These are phyloP conservation scores for Strix occidentalis DNA, from an alignment of 2,797 vertebrate genomes.

Conservation along the genomic window DNA sequence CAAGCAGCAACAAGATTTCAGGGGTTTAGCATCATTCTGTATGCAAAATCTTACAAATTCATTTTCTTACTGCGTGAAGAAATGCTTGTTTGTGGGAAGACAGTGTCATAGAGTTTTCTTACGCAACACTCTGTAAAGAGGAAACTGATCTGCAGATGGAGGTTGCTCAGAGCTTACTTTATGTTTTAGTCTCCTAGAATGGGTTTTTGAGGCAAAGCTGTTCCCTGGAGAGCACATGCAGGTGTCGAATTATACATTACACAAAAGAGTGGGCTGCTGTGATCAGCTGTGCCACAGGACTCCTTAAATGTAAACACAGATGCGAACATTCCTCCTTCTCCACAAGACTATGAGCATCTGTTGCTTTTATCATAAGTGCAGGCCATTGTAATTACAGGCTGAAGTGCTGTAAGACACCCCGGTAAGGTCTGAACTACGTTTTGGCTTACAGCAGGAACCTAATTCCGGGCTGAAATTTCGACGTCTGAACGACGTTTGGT, in stretches of 20 bases:
- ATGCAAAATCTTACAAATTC: accelerated
- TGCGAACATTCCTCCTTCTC: not conserved
- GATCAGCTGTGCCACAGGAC: too few relatives aligned
- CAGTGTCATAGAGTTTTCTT: not conserved
- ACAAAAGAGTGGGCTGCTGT: not conserved
- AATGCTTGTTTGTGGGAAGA: not conserved
- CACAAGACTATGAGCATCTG: not conserved
- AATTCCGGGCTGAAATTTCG: too few relatives aligned
- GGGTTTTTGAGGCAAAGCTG: not conserved
- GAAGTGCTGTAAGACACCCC: not conserved
- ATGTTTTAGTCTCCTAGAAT: not conserved
- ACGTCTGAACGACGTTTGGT: accelerated
- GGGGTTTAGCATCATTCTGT: not conserved
- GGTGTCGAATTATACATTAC: not conserved
- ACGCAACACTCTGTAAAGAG: not conserved
- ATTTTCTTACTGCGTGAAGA: not conserved
- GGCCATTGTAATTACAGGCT: not conserved
- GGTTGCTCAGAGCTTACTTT: not conserved
- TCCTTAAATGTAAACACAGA: not conserved
- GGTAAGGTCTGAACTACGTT: not conserved
- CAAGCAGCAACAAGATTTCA: not conserved
- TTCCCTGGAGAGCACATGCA: accelerated
- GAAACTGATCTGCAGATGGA: not conserved
- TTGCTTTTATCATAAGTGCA: not conserved
- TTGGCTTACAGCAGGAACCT: too few relatives aligned